phyloP scores from a whole-genome alignment of 2,113 vertebrate genomes.

The Engraulis encrasicolus region DNA sequence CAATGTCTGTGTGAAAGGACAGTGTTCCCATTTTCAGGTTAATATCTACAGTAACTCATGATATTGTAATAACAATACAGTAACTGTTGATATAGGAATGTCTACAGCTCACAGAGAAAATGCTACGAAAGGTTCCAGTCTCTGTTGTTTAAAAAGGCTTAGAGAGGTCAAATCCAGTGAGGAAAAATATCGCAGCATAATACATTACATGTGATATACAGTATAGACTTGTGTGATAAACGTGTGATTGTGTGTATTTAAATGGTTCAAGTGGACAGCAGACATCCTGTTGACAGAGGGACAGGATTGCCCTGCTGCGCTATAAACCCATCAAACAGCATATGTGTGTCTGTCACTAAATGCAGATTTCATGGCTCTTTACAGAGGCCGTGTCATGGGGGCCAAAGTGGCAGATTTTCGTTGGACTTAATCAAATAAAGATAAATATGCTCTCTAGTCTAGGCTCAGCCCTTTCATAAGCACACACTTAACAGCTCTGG shows the following conservation, averaged over 20 bases:
- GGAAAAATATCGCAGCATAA: neutral
- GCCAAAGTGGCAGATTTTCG: slow-evolving; percentile 15
- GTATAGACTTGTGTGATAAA: too few species aligned
- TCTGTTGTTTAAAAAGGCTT: too few species aligned
- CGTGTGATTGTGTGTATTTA: neutral
- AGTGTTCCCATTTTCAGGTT: too few species aligned
- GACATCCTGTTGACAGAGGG: neutral
- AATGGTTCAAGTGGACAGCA: neutral
- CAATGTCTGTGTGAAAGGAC: too few species aligned
- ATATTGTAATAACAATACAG: too few species aligned
- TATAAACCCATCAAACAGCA: too few species aligned
- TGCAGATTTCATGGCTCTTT: neutral
- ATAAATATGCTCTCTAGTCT: slow-evolving; percentile 20
- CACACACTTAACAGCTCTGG: neutral
- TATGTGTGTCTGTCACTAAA: neutral
- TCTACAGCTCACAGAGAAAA: too few species aligned
- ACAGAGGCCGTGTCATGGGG: neutral
- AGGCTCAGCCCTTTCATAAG: neutral
- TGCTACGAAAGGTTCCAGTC: too few species aligned
- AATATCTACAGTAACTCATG: too few species aligned
- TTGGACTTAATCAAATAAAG: slow-evolving; percentile 18
- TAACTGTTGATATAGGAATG: too few species aligned
- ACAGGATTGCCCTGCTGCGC: too few species aligned
- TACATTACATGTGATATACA: neutral
- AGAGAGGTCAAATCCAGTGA: too few species aligned